Evolutionary conservation across 2,888 invertebrate species (phyloP), one percentile per base, ranked within the genome.

Genomic region (Papilio gigon): DNA sequence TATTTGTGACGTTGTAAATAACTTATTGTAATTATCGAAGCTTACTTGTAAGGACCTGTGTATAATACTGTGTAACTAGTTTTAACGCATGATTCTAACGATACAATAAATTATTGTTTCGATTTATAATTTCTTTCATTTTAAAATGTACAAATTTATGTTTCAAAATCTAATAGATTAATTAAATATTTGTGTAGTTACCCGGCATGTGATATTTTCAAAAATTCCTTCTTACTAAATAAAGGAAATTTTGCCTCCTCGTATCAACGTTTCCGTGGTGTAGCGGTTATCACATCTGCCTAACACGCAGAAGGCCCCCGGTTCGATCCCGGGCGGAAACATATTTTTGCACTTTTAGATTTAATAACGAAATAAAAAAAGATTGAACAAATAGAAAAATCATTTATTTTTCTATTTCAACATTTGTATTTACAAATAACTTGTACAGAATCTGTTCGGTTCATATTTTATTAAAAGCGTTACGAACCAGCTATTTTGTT

Each of bases 281-380:
- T 95, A 96, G 96, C 95, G 96, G 96, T 96, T 96, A 96, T 96
- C 96, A 96, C 96, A 95, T 95, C 95, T 95, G 96, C 96, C 95
- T 96, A 95, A 96, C 96, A 96, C 96, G 95, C 95, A 95, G 95
- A 95, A 96, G 96, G 96, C 94, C 95, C 95, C 95, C 95, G 95
- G 96, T 96, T 96, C 95, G 95, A 96, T 95, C 95, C 95, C 95
- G 95, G 95, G 95, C 95, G 95, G 94, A 95, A 95, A 95, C 95
- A 95, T 81, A 80, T 64, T 80, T 86, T 89, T 87, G 65, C 35
- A 17, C 47, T 47, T 47, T 42, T 14, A 11, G 1, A 17, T 9
- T 9, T 4, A 20, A 17, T 42, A 9, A 8, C 0, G 6, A 6
- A 4, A 14, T 0, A 0, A 0, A 2, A n/a, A 40, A n/a, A 40